Conservation (phyloP, 1,140 invertebrate genomes). For the Drosophila watanabei region DNA sequence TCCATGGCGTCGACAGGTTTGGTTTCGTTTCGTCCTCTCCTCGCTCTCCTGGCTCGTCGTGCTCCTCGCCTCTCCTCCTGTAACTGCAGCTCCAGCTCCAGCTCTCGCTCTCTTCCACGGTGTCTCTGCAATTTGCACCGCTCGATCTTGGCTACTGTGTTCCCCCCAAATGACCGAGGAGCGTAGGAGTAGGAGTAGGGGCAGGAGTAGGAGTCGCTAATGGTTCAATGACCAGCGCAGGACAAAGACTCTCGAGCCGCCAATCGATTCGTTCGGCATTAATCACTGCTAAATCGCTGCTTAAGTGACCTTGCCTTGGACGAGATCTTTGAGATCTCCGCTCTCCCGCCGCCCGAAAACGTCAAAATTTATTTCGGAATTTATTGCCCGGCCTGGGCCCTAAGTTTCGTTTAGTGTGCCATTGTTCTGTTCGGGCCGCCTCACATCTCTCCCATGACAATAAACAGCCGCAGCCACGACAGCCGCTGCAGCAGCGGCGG, state of each 20-base stretch:
- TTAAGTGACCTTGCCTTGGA: conserved; percentile 66
- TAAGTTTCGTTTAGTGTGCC: conserved; percentile 79
- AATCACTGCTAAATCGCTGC: conserved; percentile 35
- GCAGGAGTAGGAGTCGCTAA: conserved; percentile 18
- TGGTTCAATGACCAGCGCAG: conserved; percentile 66
- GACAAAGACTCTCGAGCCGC: conserved; percentile 10
- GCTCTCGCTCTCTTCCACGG: conserved; percentile 10
- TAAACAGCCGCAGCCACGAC: conserved; percentile 57
- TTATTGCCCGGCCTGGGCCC: conserved; percentile 55
- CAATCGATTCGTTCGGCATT: conserved; percentile 19
- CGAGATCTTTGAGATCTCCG: conserved; percentile 25
- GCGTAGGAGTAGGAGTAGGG: conserved; percentile 36
- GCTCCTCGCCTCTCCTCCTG: not conserved
- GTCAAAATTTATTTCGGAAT: conserved; percentile 67
- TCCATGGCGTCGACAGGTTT: conserved; percentile 57
- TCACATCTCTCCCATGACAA: conserved; percentile 72
- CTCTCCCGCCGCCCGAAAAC: conserved; percentile 26
- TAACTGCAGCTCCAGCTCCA: not conserved
- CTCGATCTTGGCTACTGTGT: conserved; percentile 65
- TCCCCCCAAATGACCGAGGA: conserved; percentile 44
- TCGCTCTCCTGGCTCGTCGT: not conserved
- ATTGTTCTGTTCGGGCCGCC: conserved; percentile 72
- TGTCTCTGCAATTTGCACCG: conserved; percentile 59
- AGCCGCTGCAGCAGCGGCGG: conserved; percentile 40
- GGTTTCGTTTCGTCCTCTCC: conserved; percentile 46